phyloP scores from a whole-genome alignment of 64 coral and sea anemone species.

The Stichodactyla helianthus region DNA sequence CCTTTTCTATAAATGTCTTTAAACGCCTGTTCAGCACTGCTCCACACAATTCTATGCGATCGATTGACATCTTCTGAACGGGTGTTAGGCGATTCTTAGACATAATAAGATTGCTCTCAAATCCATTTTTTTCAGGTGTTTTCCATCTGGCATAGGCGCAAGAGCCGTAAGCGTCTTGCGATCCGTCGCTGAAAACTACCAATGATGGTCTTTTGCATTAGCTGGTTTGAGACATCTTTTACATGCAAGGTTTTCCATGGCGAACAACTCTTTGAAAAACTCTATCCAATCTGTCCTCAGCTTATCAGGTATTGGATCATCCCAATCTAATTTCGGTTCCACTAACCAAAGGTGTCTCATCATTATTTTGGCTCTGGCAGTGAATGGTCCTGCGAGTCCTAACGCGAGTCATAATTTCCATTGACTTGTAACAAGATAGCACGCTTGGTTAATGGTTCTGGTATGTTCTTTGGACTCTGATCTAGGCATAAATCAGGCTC shows the following conservation, averaged over 20 bases:
- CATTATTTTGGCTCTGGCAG: slow-evolving; percentile 21
- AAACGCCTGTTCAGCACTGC: slow-evolving; percentile 21
- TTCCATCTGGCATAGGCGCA: slow-evolving; percentile 33
- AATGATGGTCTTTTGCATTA: slow-evolving; percentile 9
- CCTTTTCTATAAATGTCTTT: slow-evolving; percentile 6
- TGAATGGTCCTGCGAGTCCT: slow-evolving; percentile 40
- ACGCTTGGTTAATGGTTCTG: slow-evolving; percentile 16
- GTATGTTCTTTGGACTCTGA: background rate
- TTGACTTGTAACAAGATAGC: slow-evolving; percentile 31
- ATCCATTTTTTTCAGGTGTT: slow-evolving; percentile 2
- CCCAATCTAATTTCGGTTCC: slow-evolving; percentile 14
- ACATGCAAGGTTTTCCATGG: background rate
- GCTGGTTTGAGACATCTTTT: slow-evolving; percentile 35
- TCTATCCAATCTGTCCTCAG: slow-evolving; percentile 10
- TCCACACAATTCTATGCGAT: background rate
- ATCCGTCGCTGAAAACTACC: slow-evolving; percentile 29
- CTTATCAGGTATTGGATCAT: slow-evolving; percentile 6
- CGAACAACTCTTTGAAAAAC: slow-evolving; percentile 13
- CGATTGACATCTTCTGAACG: slow-evolving; percentile 14
- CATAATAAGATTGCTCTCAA: background rate
- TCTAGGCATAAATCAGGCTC: background rate
- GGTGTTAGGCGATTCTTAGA: slow-evolving; percentile 30
- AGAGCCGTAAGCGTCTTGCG: slow-evolving; percentile 10
- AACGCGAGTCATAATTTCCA: slow-evolving; percentile 19
- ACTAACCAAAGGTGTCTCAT: slow-evolving; percentile 23